A percentile compares a stretch with the other conserved stretches of the same genome.
These are phyloP conservation scores for Pomatostomus ruficeps DNA, from an alignment of 2,113 vertebrate species.

Conservation along the genomic window DNA sequence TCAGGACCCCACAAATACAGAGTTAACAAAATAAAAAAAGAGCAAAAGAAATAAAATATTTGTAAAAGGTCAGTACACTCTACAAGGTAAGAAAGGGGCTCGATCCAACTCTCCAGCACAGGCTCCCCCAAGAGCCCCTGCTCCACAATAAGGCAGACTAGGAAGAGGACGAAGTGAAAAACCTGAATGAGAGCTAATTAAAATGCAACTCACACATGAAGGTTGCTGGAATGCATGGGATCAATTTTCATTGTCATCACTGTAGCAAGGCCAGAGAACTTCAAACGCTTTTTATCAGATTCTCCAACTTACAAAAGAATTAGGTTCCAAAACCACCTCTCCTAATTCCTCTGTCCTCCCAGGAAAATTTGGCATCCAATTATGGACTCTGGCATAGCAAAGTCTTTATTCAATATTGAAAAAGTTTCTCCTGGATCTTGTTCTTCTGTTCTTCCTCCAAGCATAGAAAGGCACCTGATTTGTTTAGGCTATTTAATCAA, in stretches of 20 bases:
- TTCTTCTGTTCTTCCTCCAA: neutral
- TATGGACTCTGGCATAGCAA: neutral
- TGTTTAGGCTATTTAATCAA: neutral
- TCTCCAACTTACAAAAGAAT: neutral
- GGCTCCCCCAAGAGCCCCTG: neutral
- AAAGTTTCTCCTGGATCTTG: neutral
- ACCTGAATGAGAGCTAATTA: neutral
- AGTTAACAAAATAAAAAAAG: neutral
- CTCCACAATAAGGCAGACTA: neutral
- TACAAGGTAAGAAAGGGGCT: neutral
- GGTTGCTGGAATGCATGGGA: neutral
- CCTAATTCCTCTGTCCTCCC: neutral
- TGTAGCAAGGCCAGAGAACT: neutral
- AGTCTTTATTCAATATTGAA: neutral
- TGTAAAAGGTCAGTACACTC: neutral
- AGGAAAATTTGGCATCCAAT: neutral
- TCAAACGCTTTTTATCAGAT: conserved; percentile 2
- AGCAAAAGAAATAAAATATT: neutral
- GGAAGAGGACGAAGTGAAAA: neutral
- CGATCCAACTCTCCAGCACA: neutral
- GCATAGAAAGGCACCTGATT: neutral
- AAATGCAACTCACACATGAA: neutral
- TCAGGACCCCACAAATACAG: neutral
- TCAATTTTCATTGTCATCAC: neutral
- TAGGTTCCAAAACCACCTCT: neutral